Base-by-base conservation (phyloP, 2,113 vertebrate species). In the Rallus limicola region DNA sequence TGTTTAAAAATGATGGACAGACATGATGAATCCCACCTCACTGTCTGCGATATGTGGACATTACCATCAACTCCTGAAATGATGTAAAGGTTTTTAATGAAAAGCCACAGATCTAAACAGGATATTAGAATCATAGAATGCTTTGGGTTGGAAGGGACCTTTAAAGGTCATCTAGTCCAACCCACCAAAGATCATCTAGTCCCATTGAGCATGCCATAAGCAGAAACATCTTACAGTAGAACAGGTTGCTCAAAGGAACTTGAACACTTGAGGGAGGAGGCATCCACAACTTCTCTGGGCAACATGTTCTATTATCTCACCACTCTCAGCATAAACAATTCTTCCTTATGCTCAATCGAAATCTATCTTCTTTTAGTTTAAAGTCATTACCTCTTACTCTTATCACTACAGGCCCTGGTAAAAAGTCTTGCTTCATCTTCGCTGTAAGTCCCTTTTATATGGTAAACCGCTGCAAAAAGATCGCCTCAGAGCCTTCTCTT, bases 251-350 rank as follows among this genome's bases (percentile, higher is more conserved):
- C 69, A 46, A 55, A 64, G 26, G 29, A 28, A 23, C n/a, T 65
- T 56, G 28, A 56, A 21, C 28, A 23, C 17, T 23, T 23, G 14
- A 65, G 40, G 13, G 6, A 13, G 7, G 20, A 3, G 20, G 10
- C 48, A 84, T 31, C 33, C 31, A 36, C 36, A 55, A 2, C 36
- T 44, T 63, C 31, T 63, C 36, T 44, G 31, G 6, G 64, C 16
- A 58, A 33, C 53, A 9, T 46, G 5, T 65, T 67, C 33, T 26
- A 68, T 26, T 25, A 16, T 24, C 33, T 58, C 26, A 46, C 10
- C 9, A 59, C 0, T 0, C 7, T 42, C 8, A 46, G 34, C 6
- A 58, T 11, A 83, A 46, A 11, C 52, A 63, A 16, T 52, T 18
- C 8, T 52, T 67, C 40, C 15, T 53, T 52, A 82, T 40, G 16